Conservation (phyloP, 2,797 vertebrate species). For the Tarsius wallacei region DNA sequence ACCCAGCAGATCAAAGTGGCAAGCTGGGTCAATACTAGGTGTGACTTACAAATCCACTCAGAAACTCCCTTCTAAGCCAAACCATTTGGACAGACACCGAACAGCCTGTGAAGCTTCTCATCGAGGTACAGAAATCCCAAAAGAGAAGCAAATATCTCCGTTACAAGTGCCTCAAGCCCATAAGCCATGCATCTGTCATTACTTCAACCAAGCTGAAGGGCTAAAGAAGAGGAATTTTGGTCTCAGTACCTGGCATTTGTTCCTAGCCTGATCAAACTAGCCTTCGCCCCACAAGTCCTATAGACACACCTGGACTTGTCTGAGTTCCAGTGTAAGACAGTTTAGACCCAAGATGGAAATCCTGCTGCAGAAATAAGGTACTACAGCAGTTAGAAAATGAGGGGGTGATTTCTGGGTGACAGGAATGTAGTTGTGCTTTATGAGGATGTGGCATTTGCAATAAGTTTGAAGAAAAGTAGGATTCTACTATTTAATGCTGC, state of each 20-base stretch:
- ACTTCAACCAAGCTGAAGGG: too few species aligned
- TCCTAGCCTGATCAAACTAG: not conserved
- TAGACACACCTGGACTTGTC: not conserved
- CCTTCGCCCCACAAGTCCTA: not conserved
- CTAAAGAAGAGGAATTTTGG: not conserved
- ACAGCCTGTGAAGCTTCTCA: not conserved
- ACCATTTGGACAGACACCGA: not conserved
- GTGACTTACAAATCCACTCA: rapidly evolving
- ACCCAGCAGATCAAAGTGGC: rapidly evolving
- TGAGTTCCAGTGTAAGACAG: not conserved
- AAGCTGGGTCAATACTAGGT: rapidly evolving
- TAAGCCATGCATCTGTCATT: not conserved
- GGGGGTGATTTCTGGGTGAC: not conserved
- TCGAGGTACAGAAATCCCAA: not conserved
- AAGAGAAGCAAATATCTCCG: not conserved
- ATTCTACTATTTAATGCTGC: not conserved
- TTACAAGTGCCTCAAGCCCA: rapidly evolving
- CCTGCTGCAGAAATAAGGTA: not conserved
- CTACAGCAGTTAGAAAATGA: rapidly evolving
- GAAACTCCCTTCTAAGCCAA: not conserved
- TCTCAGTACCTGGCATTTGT: not conserved
- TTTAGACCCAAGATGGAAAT: not conserved
- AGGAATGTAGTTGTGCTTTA: not conserved
- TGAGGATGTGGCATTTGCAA: not conserved
- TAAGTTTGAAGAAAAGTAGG: not conserved